Evolutionary conservation across 1,140 invertebrate genomes (phyloP).

Genomic region (Condylostylus longicornis): DNA sequence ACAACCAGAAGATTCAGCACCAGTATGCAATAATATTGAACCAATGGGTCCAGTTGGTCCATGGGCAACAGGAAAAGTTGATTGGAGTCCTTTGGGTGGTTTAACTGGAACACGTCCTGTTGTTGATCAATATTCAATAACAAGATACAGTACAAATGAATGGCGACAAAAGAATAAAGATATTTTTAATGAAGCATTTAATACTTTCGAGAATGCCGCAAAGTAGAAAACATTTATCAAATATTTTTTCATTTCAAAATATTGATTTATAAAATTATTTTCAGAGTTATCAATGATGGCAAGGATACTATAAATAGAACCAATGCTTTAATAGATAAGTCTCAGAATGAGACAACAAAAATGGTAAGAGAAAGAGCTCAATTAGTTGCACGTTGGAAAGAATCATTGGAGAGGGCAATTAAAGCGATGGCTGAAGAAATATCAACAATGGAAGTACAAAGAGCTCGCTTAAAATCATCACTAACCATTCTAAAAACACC

Average conservation of each 20-base stretch:
- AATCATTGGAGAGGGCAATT: conserved; percentile 47
- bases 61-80: conserved; percentile 50
- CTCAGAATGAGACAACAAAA: conserved; percentile 47
- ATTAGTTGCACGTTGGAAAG: conserved; percentile 52
- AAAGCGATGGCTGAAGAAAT: conserved; percentile 51
- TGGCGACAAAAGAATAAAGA: conserved; percentile 49
- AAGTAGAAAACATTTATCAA: conserved; percentile 7
- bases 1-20: conserved; percentile 36
- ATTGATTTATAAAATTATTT: background rate
- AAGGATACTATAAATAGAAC: conserved; percentile 40
- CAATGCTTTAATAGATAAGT: conserved; percentile 44
- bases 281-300: conserved; percentile 22
- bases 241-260: background rate
- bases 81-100: conserved; percentile 48
- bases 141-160: conserved; percentile 48
- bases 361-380: conserved; percentile 42
- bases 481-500: conserved; percentile 45
- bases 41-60: conserved; percentile 39
- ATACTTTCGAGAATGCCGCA: conserved; percentile 29
- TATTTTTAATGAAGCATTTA: conserved; percentile 36
- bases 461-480: conserved; percentile 46
- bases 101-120: conserved; percentile 53
- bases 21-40: conserved; percentile 25
- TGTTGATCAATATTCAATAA: conserved; percentile 57
- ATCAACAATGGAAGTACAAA: conserved; percentile 43